A percentile compares a stretch with the other conserved stretches of the same genome.
phyloP scores from a whole-genome alignment of 2,888 invertebrate genomes.

The Epistrophe eligans region DNA sequence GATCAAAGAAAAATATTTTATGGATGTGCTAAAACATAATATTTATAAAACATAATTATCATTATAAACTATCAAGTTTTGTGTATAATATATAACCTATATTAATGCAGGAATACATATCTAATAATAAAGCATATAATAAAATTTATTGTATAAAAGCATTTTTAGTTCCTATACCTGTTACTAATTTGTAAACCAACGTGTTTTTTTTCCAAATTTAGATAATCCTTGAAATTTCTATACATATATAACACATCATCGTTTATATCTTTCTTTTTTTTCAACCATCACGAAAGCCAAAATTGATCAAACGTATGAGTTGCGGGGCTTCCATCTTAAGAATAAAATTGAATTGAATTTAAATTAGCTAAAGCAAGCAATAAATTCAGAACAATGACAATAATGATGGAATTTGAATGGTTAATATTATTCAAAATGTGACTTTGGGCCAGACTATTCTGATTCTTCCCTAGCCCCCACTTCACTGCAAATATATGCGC shows the following conservation, averaged over 20 bases:
- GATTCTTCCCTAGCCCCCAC: slow-evolving; percentile 19
- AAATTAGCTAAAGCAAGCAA: slow-evolving; percentile 44
- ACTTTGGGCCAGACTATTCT: slow-evolving; percentile 65
- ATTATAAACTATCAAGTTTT: too few species aligned
- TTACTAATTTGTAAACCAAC: too few species aligned
- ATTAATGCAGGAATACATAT: too few species aligned
- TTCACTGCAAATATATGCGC: slow-evolving; percentile 4
- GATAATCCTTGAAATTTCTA: not conserved
- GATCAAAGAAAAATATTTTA: too few species aligned
- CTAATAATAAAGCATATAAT: too few species aligned
- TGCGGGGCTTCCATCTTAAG: slow-evolving; percentile 49
- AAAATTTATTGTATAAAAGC: too few species aligned
- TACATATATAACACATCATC: not conserved
- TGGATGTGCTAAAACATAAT: too few species aligned
- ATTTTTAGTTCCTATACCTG: too few species aligned
- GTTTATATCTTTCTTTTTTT: not conserved
- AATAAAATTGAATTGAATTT: slow-evolving; percentile 56
- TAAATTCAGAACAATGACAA: slow-evolving; percentile 61
- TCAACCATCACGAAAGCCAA: not conserved
- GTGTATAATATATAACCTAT: too few species aligned
- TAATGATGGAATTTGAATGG: slow-evolving; percentile 65
- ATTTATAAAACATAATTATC: too few species aligned
- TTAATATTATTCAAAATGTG: slow-evolving; percentile 61
- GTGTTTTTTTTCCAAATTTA: too few species aligned
- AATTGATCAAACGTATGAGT: not conserved